phyloP scores from a whole-genome alignment of 2,797 vertebrate genomes.

The Gymnothorax reevesii region DNA sequence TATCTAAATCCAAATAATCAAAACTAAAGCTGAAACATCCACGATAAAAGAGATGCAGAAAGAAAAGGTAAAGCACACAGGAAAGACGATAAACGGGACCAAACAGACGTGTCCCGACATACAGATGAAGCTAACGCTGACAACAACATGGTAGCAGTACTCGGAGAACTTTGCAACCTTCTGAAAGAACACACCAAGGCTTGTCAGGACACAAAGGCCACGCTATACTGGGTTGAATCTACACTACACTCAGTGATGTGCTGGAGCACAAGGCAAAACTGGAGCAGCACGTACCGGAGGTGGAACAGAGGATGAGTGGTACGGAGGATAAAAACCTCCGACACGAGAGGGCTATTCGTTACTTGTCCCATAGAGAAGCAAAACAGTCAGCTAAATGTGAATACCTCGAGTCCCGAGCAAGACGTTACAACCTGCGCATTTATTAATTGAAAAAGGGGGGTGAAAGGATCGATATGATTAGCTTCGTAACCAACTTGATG shows the following conservation, averaged over 20 bases:
- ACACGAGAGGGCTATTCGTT: background rate
- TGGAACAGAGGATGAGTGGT: background rate
- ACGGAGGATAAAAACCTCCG: background rate
- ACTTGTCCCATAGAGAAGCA: background rate
- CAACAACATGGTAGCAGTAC: background rate
- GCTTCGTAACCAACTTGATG: background rate
- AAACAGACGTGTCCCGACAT: too few species aligned
- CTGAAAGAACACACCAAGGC: background rate
- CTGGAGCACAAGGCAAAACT: background rate
- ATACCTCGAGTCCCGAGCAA: background rate
- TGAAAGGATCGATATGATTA: background rate
- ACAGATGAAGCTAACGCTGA: too few species aligned
- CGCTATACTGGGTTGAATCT: background rate
- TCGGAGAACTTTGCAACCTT: slow-evolving; percentile 6
- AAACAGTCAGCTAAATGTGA: background rate
- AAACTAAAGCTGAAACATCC: too few species aligned
- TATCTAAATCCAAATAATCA: too few species aligned
- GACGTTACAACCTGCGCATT: background rate
- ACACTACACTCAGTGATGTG: too few species aligned
- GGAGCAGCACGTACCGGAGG: background rate
- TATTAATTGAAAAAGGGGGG: background rate
- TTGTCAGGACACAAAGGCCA: slow-evolving; percentile 13
- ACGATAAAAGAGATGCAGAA: too few species aligned
- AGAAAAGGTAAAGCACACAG: too few species aligned
- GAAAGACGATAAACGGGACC: too few species aligned